Evolutionary conservation across 2,797 vertebrate species (phyloP), one percentile per base, ranked within the genome.

Genomic region (Cyprinodon diabolis): DNA sequence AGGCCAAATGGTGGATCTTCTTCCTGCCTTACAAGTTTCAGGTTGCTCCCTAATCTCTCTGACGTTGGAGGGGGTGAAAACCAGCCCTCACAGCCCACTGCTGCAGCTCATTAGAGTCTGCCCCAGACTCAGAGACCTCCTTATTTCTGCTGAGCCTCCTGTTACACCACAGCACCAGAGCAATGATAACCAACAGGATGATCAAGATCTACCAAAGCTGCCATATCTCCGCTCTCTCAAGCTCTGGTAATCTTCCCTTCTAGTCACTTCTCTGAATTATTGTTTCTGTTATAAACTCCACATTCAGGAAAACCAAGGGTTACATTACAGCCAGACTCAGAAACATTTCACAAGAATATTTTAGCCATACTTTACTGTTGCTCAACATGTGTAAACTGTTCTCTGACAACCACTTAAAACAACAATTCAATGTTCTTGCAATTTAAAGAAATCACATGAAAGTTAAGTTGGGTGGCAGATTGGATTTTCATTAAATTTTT

Each of bases 11-110:
- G 78, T 40, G 0, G 91, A 94, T 69, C 79, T 95, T 23, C 75
- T 95, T 51, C 88, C 91, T 0, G 58, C 92, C n/a, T 48, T 91
- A 0, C 80, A 17, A 57, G 51, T 71, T 4, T 73, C 88, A 63
- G 95, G 95, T 6, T 62, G 80, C 0, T 86, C 56, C 15, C 90
- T 97, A 65, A 73, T 79, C 5, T 89, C 84, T 17, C 95, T 97
- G 72, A 93, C 87, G 1, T 69, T 97, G 52, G 95, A 96, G 1
- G 95, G 95, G 21, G 90, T 96, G 70, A 89, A 72, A 82, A 93
- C 89, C 37, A 84, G 54, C 0, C 81, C 92, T 0, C 74, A 81
- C 1, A 58, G 81, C 0, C 79, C 92, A 1, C 81, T 97, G 1
- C 62, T 90, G 21, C 4, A 84, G 40, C 75, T 96, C 54, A 90